Evolutionary conservation across 35 echinoderm and acorn worm species (phyloP).

Genomic region (Amphiura filiformis): DNA sequence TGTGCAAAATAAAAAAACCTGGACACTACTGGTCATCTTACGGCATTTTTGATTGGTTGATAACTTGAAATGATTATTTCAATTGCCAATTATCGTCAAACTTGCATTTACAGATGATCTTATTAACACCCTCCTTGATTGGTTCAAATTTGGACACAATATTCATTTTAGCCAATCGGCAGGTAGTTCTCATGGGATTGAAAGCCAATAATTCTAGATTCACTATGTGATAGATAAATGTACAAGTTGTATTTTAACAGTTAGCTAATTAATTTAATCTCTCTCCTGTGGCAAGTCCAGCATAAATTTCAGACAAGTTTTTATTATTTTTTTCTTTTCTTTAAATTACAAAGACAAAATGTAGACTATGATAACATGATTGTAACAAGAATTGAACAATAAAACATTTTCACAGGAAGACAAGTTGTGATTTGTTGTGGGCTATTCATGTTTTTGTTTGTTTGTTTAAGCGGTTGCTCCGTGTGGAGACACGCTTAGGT

Average conservation of each 20-base stretch:
- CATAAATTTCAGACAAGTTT: too few species aligned
- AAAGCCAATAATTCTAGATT: background rate
- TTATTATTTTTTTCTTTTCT: background rate
- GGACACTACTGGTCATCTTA: background rate
- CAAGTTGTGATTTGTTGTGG: background rate
- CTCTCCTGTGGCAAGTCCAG: background rate
- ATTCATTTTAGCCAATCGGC: too few species aligned
- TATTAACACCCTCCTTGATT: too few species aligned
- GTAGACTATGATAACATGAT: background rate
- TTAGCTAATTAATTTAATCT: background rate
- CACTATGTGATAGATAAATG: background rate
- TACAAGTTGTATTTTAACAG: background rate
- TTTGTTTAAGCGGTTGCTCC: too few species aligned
- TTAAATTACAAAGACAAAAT: background rate
- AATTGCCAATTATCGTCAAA: too few species aligned
- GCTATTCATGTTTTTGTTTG: too few species aligned
- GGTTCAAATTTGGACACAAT: too few species aligned
- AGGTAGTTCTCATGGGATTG: too few species aligned
- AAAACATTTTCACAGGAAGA: background rate
- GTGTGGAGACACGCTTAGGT: too few species aligned
- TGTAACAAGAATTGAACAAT: background rate
- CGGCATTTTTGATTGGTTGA: too few species aligned
- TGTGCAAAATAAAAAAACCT: background rate
- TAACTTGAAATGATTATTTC: too few species aligned
- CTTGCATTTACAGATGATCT: too few species aligned